Evolutionary conservation across 2,888 invertebrate genomes (phyloP).

Genomic region (Spodoptera littoralis): DNA sequence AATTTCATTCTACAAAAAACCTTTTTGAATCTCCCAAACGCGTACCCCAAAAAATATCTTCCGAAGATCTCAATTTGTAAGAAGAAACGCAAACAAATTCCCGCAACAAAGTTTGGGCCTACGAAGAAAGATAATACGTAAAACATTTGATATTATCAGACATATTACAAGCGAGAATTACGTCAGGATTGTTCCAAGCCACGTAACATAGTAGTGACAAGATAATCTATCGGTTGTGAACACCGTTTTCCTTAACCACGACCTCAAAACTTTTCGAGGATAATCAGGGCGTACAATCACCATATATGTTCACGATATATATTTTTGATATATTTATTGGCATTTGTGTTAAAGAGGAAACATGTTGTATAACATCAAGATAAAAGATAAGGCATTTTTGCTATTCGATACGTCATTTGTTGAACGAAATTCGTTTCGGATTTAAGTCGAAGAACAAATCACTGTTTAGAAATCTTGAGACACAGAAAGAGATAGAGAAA

Average conservation of each 20-base stretch:
- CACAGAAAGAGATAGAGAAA: too few species aligned
- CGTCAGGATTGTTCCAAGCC: constrained; percentile 27
- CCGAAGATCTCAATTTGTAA: constrained; percentile 31
- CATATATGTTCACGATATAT: constrained; percentile 4
- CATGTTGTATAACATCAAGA: too few species aligned
- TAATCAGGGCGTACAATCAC: constrained; percentile 38
- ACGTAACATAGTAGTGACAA: constrained; percentile 45
- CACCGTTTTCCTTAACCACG: constrained; percentile 49
- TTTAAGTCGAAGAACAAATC: too few species aligned
- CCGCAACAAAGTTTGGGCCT: constrained; percentile 25
- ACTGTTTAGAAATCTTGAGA: too few species aligned
- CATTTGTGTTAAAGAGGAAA: too few species aligned
- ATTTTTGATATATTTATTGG: constrained; percentile 11
- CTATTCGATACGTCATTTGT: too few species aligned
- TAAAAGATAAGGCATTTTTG: too few species aligned
- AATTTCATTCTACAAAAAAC: too few species aligned
- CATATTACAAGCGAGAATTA: constrained; percentile 44
- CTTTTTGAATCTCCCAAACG: too few species aligned
- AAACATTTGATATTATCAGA: constrained; percentile 44
- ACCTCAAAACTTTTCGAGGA: constrained; percentile 34
- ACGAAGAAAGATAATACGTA: constrained; percentile 34
- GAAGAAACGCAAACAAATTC: constrained; percentile 33
- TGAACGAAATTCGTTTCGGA: too few species aligned
- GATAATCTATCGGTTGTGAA: constrained; percentile 48
- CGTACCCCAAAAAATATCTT: constrained; percentile 8